These are phyloP conservation scores for Lerema accius DNA, from an alignment of 1,140 invertebrate genomes.

Conservation along the genomic window DNA sequence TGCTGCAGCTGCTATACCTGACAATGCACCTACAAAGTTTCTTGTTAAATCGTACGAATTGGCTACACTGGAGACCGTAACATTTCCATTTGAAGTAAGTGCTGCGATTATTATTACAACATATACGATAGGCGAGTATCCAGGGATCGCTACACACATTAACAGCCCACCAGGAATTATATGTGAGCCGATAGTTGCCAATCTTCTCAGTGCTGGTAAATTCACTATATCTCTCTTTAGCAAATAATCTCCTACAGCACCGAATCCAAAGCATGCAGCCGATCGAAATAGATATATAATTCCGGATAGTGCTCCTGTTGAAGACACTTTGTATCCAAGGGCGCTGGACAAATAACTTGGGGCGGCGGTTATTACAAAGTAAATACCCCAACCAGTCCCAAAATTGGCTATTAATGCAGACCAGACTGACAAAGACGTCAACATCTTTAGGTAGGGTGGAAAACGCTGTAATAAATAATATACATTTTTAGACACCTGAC, in stretches of 20 bases:
- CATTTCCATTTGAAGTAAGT: conserved; percentile 90
- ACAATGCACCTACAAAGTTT: conserved; percentile 89
- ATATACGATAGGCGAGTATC: conserved; percentile 84
- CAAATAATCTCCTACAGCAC: conserved; percentile 4
- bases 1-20: conserved; percentile 87
- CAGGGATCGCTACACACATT: conserved; percentile 84
- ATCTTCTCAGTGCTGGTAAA: conserved; percentile 83
- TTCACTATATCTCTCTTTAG: conserved; percentile 5
- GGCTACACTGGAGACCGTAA: conserved; percentile 90
- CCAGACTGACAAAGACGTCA: conserved; percentile 4
- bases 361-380: conserved; percentile 91
- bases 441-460: conserved; percentile 16
- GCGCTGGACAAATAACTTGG: conserved; percentile 92
- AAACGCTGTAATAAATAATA: no score
- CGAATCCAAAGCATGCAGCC: conserved; percentile 2
- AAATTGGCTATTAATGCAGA: conserved; percentile 57
- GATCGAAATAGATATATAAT: conserved; percentile 24
- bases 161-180: conserved; percentile 86
- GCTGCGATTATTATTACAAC: conserved; percentile 87
- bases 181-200: conserved; percentile 87
- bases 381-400: conserved; percentile 90
- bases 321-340: conserved; percentile 90
- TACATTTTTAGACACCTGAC: no score
- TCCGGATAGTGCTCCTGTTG: conserved; percentile 81
- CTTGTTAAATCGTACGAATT: conserved; percentile 91